phyloP scores from a whole-genome alignment of 2,797 vertebrate species.

The Mus caroli region DNA sequence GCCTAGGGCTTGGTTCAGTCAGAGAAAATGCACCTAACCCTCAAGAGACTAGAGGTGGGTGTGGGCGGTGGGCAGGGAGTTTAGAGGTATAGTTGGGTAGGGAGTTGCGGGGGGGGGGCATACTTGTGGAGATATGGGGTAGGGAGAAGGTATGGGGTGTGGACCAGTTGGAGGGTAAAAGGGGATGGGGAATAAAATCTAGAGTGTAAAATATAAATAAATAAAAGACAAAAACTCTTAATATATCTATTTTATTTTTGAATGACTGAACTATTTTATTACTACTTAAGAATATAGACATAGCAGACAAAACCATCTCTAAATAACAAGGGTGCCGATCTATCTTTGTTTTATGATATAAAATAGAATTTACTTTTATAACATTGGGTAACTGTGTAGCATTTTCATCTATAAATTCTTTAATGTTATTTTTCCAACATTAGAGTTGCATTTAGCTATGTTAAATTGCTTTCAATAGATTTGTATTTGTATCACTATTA shows the following conservation, averaged over 20 bases:
- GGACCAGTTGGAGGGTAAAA: too few species aligned
- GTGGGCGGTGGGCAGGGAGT: too few species aligned
- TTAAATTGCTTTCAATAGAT: not conserved
- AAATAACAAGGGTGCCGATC: not conserved
- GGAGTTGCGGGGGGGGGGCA: too few species aligned
- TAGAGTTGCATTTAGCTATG: not conserved
- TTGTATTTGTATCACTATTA: not conserved
- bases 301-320: not conserved
- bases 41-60: too few species aligned
- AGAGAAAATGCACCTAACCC: too few species aligned
- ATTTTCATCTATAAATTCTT: not conserved
- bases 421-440: not conserved
- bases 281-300: not conserved
- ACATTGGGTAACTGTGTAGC: not conserved
- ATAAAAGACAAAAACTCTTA: not conserved
- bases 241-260: not conserved
- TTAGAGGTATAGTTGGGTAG: too few species aligned
- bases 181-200: too few species aligned
- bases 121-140: too few species aligned
- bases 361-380: not conserved
- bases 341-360: not conserved
- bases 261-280: not conserved
- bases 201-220: too few species aligned
- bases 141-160: too few species aligned
- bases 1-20: too few species aligned